These are phyloP conservation scores for Luperina testacea DNA, from an alignment of 2,888 invertebrate species.

Conservation along the genomic window DNA sequence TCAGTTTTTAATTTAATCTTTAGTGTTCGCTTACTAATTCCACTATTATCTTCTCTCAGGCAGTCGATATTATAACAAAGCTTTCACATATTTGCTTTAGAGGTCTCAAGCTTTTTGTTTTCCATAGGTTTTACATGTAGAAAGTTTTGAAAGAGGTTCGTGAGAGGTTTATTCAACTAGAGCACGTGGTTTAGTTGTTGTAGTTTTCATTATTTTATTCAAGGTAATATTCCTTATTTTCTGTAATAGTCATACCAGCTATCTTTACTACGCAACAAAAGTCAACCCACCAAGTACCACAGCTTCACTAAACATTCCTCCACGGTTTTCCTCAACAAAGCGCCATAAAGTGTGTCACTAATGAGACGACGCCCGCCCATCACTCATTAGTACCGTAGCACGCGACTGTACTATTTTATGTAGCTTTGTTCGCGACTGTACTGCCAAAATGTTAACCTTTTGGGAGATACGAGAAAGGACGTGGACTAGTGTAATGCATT, in stretches of 20 bases:
- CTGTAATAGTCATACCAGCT: neutral
- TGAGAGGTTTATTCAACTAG: neutral
- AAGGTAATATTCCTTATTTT: neutral
- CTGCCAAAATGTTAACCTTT: conserved; percentile 34
- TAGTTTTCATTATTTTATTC: neutral
- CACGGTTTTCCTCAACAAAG: conserved; percentile 49
- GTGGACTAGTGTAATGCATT: conserved; percentile 9
- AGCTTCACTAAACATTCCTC: conserved; percentile 51
- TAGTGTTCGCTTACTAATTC: too few relatives aligned
- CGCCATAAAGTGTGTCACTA: conserved; percentile 64
- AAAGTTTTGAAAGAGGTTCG: neutral
- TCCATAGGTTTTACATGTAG: neutral
- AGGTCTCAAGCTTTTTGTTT: neutral
- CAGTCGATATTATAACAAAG: too few relatives aligned
- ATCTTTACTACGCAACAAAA: conserved; percentile 23
- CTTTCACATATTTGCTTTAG: neutral
- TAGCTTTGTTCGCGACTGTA: conserved; percentile 39
- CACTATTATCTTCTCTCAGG: too few relatives aligned
- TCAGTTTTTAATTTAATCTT: too few relatives aligned
- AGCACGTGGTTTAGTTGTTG: neutral
- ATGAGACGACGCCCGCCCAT: conserved; percentile 64
- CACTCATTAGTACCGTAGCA: conserved; percentile 63
- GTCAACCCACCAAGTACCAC: conserved; percentile 15
- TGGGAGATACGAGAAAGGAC: neutral
- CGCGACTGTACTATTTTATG: conserved; percentile 54